Conservation (phyloP, 1,140 invertebrate genomes). For the Argopecten irradians region DNA sequence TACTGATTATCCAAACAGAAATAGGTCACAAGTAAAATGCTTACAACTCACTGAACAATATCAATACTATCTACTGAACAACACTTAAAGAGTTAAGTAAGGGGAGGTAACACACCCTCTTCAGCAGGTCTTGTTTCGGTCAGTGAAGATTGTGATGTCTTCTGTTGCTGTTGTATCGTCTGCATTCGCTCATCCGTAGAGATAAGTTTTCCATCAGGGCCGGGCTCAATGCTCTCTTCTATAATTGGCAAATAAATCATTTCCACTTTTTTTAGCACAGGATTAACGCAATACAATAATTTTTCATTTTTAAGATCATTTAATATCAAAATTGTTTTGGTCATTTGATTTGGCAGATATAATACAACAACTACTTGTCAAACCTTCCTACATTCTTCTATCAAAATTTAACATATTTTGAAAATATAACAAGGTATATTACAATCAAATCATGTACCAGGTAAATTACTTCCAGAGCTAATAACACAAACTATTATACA, state of each 20-base stretch:
- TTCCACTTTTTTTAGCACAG: background rate
- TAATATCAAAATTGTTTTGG: too few species aligned
- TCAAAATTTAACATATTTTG: too few species aligned
- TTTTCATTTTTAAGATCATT: background rate
- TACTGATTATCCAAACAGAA: background rate
- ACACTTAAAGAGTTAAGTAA: background rate
- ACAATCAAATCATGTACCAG: too few species aligned
- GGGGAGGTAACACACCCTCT: conserved; percentile 49
- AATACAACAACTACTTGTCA: too few species aligned
- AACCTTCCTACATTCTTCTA: too few species aligned
- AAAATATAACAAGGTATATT: too few species aligned
- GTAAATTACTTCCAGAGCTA: too few species aligned
- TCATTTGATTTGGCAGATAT: too few species aligned
- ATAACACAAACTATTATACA: too few species aligned
- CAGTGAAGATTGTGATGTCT: conserved; percentile 37
- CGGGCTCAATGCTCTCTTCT: conserved; percentile 67
- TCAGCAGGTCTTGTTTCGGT: conserved; percentile 45
- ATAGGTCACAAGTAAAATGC: background rate
- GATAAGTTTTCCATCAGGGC: conserved; percentile 72
- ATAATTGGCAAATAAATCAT: too few species aligned
- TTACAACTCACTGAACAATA: background rate
- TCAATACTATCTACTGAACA: background rate
- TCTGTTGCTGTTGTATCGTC: conserved; percentile 60
- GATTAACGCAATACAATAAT: background rate
- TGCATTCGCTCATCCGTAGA: conserved; percentile 72